A percentile compares a stretch with the other conserved stretches of the same genome.
Evolutionary conservation across 2,113 vertebrate species (phyloP).

Genomic region (Muntiacus reevesi): DNA sequence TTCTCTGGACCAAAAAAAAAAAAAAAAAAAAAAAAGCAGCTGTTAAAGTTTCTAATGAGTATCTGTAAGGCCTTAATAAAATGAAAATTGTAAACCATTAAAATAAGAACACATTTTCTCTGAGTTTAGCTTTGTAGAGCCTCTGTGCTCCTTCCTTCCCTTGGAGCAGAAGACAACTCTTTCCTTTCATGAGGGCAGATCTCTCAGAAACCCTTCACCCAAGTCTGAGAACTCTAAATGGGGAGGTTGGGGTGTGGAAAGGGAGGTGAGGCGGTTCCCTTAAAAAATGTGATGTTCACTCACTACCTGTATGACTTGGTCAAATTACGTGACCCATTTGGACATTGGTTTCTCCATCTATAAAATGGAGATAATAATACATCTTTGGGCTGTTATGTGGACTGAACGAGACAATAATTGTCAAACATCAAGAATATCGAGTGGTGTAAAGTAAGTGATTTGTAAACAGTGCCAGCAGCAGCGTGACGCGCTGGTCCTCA

Average conservation of each 20-base stretch:
- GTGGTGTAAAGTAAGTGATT: not conserved
- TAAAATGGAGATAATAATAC: not conserved
- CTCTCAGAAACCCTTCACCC: not conserved
- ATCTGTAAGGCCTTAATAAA: conserved; percentile 53
- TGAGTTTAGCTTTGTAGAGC: conserved; percentile 14
- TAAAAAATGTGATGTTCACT: not conserved
- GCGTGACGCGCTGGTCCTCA: not conserved
- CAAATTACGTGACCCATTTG: not conserved
- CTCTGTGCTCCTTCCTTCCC: not conserved
- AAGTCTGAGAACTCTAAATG: not conserved
- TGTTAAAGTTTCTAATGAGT: conserved; percentile 59
- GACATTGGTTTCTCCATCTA: not conserved
- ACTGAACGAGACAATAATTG: not conserved
- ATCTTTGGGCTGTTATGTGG: not conserved
- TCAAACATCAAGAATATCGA: not conserved
- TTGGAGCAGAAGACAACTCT: conserved; percentile 26
- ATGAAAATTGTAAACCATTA: conserved; percentile 30
- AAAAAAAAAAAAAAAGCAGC: not conserved
- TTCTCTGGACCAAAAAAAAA: conserved; percentile 41
- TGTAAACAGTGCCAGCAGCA: not conserved
- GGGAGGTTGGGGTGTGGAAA: not conserved
- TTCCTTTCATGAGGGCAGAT: not conserved
- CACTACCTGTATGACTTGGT: not conserved
- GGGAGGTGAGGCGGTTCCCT: not conserved
- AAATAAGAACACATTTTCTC: conserved; percentile 50